These are phyloP conservation scores for Proterorhinus semilunaris DNA, from an alignment of 2,113 vertebrate species.

Conservation along the genomic window DNA sequence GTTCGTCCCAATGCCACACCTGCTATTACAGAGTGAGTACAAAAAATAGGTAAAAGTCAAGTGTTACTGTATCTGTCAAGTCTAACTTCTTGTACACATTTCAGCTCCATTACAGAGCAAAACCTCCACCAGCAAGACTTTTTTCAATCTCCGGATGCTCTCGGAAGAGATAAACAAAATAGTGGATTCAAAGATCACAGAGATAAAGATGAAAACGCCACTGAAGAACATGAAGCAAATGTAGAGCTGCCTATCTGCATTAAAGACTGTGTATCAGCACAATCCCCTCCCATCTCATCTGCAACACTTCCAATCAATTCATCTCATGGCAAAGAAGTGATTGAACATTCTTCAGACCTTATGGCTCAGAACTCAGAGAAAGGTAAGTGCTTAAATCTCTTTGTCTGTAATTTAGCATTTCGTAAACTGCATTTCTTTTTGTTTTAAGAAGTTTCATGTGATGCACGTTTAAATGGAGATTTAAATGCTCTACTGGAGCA, in stretches of 20 bases:
- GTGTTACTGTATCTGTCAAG: background rate
- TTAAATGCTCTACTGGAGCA: constrained; percentile 1
- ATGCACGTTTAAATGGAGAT: constrained; percentile 21
- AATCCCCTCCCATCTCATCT: constrained; percentile 8
- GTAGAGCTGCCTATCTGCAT: constrained; percentile 19
- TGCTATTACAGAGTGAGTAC: constrained; percentile 81
- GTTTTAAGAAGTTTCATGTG: constrained; percentile 19
- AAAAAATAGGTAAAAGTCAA: background rate
- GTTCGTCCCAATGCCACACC: constrained; percentile 78
- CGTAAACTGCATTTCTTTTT: background rate
- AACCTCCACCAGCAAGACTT: constrained; percentile 42
- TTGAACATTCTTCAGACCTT: constrained; percentile 13
- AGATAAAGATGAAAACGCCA: constrained; percentile 84
- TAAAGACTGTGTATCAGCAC: constrained; percentile 6
- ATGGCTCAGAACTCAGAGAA: constrained; percentile 13
- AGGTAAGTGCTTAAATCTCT: constrained; percentile 15
- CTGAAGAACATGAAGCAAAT: constrained; percentile 76
- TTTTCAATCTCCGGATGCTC: background rate
- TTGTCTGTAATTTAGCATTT: constrained; percentile 33
- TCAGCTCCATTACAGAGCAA: constrained; percentile 78
- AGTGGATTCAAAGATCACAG: constrained; percentile 78
- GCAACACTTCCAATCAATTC: constrained; percentile 37
- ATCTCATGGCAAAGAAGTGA: constrained; percentile 62
- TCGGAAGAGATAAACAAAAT: constrained; percentile 59
- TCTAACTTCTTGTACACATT: background rate